Conservation (phyloP, 2,113 vertebrate genomes). For the Gavialis gangeticus region DNA sequence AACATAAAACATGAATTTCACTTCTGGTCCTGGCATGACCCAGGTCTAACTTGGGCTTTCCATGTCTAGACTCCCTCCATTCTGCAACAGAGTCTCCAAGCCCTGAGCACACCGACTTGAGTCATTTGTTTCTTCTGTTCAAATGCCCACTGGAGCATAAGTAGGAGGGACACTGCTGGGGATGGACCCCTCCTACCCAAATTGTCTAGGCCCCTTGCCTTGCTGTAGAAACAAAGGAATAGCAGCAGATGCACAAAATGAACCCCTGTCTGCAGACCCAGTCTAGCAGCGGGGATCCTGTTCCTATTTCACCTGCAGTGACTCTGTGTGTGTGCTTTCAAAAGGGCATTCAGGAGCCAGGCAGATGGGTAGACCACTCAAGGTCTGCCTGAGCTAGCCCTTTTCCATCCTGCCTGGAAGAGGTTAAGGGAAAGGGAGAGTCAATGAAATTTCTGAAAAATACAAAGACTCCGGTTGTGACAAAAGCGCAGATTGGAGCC, state of each 20-base stretch:
- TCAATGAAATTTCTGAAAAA: slow-evolving; percentile 39
- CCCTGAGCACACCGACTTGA: neutral
- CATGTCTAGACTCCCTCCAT: too few relatives aligned
- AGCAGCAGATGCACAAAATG: neutral
- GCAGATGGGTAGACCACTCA: neutral
- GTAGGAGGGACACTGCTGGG: neutral
- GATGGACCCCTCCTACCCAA: neutral
- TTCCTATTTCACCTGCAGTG: neutral
- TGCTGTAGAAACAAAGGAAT: neutral
- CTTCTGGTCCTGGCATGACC: neutral
- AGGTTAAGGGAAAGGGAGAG: slow-evolving; percentile 59
- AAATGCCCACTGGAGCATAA: neutral
- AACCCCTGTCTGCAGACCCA: neutral
- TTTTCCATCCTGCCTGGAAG: neutral
- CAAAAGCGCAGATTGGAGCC: slow-evolving; percentile 67
- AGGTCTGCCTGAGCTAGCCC: neutral
- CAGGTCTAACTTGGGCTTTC: too few relatives aligned
- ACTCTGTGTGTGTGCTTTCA: neutral
- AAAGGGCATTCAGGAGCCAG: slow-evolving; percentile 23
- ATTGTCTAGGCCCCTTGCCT: neutral
- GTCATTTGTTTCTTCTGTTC: slow-evolving; percentile 1
- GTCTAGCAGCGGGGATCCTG: neutral
- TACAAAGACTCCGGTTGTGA: slow-evolving; percentile 56
- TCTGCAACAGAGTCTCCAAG: neutral
- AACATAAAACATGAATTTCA: neutral